phyloP scores from a whole-genome alignment of 1,140 invertebrate species.

The Himalopsyche phryganea region DNA sequence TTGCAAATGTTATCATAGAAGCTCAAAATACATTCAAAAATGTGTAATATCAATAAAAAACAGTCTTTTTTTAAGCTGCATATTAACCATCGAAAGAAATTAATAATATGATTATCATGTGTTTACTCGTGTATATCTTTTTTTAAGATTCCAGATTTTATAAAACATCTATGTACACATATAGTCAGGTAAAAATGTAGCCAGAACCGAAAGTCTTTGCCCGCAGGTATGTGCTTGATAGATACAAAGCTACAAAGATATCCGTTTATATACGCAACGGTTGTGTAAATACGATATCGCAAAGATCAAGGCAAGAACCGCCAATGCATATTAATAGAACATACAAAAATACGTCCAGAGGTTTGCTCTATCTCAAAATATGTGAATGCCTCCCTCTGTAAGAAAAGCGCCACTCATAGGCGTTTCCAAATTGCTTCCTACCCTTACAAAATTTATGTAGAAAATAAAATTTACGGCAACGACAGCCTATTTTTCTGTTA shows the following conservation, averaged over 20 bases:
- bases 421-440: neutral
- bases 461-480: too few relatives aligned
- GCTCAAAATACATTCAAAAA: too few relatives aligned
- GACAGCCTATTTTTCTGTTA: too few relatives aligned
- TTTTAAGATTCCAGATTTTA: neutral
- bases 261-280: neutral
- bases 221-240: neutral
- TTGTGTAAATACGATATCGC: constrained; percentile 7
- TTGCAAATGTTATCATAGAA: too few relatives aligned
- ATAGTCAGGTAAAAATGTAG: too few relatives aligned
- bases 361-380: neutral
- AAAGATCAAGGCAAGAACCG: constrained; percentile 3
- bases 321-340: constrained; percentile 11
- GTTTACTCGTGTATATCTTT: too few relatives aligned
- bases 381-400: neutral
- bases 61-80: too few relatives aligned
- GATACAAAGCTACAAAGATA: neutral
- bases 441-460: neutral
- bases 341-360: neutral
- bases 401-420: neutral
- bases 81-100: too few relatives aligned
- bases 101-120: too few relatives aligned
- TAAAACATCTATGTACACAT: neutral
- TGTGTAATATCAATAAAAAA: too few relatives aligned
- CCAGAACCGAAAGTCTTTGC: neutral